Percentiles rank a stretch among this genome's conserved stretches.
phyloP scores from a whole-genome alignment of 2,888 invertebrate genomes.

The Hydraecia micacea region DNA sequence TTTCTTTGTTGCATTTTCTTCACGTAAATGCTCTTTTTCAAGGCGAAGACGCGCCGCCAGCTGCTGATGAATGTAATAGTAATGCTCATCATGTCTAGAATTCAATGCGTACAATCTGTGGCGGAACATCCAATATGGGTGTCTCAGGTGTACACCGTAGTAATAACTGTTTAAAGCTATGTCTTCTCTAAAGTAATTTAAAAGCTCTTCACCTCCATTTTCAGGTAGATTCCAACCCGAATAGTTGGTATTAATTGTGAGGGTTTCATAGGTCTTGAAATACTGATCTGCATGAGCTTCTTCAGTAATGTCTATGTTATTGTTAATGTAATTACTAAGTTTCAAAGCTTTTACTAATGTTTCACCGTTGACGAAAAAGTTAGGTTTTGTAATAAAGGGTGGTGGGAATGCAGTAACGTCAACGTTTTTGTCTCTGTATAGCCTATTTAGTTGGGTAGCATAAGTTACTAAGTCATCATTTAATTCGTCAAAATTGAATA shows the following conservation, averaged over 20 bases:
- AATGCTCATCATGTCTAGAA: slow-evolving; percentile 82
- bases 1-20: slow-evolving; percentile 57
- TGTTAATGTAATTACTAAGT: slow-evolving; percentile 71
- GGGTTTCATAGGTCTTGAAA: slow-evolving; percentile 69
- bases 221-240: slow-evolving; percentile 88
- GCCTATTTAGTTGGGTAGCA: slow-evolving; percentile 81
- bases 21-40: slow-evolving; percentile 79
- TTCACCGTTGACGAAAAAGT: slow-evolving; percentile 83
- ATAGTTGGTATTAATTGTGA: slow-evolving; percentile 83
- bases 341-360: slow-evolving; percentile 82
- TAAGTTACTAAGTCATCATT: slow-evolving; percentile 89
- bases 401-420: slow-evolving; percentile 74
- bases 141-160: slow-evolving; percentile 88
- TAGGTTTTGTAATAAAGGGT: slow-evolving; percentile 86
- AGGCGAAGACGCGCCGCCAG: slow-evolving; percentile 80
- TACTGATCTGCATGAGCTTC: slow-evolving; percentile 75
- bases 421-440: slow-evolving; percentile 78
- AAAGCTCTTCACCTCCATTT: slow-evolving; percentile 85
- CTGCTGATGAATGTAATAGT: slow-evolving; percentile 83
- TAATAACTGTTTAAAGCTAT: slow-evolving; percentile 91
- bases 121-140: slow-evolving; percentile 91
- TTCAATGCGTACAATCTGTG: slow-evolving; percentile 82
- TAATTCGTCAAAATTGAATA: slow-evolving; percentile 83
- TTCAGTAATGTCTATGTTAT: slow-evolving; percentile 61
- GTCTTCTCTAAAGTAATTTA: slow-evolving; percentile 92